Conservation (phyloP, 2,113 vertebrate genomes). For the Gallinago undulata region DNA sequence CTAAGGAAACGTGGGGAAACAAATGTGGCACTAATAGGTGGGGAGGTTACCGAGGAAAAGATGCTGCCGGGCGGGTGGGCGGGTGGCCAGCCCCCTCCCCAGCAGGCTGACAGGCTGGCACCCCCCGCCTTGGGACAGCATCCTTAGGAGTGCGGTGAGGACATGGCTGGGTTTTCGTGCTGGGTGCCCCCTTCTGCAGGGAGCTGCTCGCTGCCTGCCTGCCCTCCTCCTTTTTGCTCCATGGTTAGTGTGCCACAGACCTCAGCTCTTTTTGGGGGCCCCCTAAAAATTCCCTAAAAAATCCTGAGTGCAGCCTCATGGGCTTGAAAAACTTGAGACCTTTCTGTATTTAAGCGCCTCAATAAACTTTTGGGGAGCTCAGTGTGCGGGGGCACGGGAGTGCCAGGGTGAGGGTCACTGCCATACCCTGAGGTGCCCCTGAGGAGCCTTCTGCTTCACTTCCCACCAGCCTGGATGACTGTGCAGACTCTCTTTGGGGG, state of each 20-base stretch:
- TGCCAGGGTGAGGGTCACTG: background rate
- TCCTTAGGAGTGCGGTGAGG: background rate
- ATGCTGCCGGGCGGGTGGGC: background rate
- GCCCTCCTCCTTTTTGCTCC: background rate
- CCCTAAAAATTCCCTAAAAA: background rate
- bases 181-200: background rate
- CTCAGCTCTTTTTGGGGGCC: background rate
- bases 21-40: constrained; percentile 71
- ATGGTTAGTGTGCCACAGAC: fast-evolving
- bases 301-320: background rate
- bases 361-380: background rate
- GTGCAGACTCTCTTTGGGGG: background rate
- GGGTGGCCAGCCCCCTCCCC: background rate
- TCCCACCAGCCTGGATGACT: background rate
- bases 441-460: background rate
- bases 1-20: constrained; percentile 57
- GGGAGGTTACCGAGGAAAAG: constrained; percentile 64
- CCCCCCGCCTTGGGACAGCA: background rate
- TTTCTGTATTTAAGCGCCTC: background rate
- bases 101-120: background rate
- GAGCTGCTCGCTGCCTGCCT: background rate
- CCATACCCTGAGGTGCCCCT: fast-evolving
- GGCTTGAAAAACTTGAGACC: background rate
- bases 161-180: background rate
- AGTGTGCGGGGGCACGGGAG: background rate